Conservation (phyloP, 1,140 invertebrate genomes). For the Hylyphantes graminicola region DNA sequence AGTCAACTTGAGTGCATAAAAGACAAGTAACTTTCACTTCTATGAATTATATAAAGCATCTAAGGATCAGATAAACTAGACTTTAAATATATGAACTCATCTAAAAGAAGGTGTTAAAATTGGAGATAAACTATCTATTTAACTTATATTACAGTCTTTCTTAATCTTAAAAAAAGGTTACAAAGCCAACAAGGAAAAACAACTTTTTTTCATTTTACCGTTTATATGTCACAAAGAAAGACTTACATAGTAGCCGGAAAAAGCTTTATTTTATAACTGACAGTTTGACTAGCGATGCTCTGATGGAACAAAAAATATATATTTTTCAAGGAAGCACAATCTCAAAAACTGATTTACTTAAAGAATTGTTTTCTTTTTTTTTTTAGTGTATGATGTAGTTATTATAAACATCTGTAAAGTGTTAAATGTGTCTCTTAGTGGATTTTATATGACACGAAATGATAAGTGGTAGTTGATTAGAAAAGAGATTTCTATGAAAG, state of each 20-base stretch:
- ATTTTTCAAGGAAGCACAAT: conserved; percentile 41
- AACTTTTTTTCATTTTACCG: neutral
- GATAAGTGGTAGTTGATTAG: neutral
- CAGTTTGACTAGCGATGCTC: conserved; percentile 21
- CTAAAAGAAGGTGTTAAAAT: too few relatives aligned
- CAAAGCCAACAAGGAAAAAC: conserved; percentile 29
- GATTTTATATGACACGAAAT: conserved; percentile 24
- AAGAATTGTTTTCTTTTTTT: conserved; percentile 10
- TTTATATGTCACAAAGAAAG: neutral
- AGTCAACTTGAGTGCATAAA: too few relatives aligned
- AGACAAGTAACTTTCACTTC: too few relatives aligned
- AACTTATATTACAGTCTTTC: too few relatives aligned
- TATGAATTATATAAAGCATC: too few relatives aligned
- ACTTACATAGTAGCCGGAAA: conserved; percentile 39
- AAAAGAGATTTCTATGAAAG: too few relatives aligned
- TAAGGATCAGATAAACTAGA: too few relatives aligned
- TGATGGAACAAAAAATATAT: neutral
- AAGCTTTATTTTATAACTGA: conserved; percentile 17
- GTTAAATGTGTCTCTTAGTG: neutral
- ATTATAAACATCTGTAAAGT: neutral
- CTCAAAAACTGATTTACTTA: conserved; percentile 4
- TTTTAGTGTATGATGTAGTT: conserved; percentile 10
- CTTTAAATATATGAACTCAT: too few relatives aligned
- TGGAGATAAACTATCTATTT: too few relatives aligned
- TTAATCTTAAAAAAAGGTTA: neutral